Evolutionary conservation across 1,140 invertebrate genomes (phyloP).

Genomic region (Matsumurasca onukii): DNA sequence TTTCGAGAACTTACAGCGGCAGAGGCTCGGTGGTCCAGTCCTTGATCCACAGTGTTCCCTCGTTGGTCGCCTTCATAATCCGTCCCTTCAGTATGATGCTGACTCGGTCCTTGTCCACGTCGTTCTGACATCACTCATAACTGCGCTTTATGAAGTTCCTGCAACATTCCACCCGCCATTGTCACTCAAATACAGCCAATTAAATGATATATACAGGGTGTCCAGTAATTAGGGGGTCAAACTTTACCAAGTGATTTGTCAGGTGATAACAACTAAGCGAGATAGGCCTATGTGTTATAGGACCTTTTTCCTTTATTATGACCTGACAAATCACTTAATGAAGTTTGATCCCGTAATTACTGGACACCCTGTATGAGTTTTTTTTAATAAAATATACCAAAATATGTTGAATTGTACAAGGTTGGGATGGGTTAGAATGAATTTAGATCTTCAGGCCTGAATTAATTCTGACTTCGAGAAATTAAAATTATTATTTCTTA

Average conservation of each 20-base stretch:
- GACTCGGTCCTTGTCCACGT: constrained; percentile 89
- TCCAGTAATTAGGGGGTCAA: no score
- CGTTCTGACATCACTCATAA: constrained; percentile 85
- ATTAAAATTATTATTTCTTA: no score
- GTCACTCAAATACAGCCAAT: not conserved
- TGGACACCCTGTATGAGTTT: constrained; percentile 1
- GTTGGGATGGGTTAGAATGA: no score
- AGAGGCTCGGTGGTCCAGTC: constrained; percentile 92
- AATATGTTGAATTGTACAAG: no score
- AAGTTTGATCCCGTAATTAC: not conserved
- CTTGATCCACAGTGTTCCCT: constrained; percentile 80
- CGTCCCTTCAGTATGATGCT: constrained; percentile 92
- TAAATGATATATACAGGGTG: no score
- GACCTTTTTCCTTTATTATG: not conserved
- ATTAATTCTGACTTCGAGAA: no score
- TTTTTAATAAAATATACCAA: no score
- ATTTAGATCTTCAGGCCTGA: no score
- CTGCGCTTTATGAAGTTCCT: constrained; percentile 85
- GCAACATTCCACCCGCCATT: constrained; percentile 37
- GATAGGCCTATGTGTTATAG: not conserved
- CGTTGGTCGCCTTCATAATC: constrained; percentile 83
- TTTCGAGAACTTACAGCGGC: constrained; percentile 52
- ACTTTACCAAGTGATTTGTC: not conserved
- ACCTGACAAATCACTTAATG: not conserved
- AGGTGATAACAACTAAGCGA: not conserved